Conservation (phyloP, 2,888 invertebrate species). For the Pantelozetes paolii region DNA sequence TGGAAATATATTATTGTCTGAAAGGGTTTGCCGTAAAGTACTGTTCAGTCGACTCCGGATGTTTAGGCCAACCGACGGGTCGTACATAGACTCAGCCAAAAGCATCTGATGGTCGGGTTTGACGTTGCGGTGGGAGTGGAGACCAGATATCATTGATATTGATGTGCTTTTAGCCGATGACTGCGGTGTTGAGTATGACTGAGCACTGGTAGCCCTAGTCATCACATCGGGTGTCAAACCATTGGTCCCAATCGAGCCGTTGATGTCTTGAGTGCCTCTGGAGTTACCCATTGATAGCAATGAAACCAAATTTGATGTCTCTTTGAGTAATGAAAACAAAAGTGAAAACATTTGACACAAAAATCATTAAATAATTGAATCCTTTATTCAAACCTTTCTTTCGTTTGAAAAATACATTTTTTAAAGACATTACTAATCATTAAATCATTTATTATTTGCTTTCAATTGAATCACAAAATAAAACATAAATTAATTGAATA, state of each 20-base stretch:
- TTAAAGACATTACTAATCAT: conserved; percentile 12
- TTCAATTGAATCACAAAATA: neutral
- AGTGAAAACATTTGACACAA: neutral
- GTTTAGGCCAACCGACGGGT: conserved; percentile 44
- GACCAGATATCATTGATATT: conserved; percentile 30
- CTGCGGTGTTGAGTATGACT: neutral
- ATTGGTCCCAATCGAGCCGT: neutral
- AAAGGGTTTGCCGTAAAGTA: conserved; percentile 68
- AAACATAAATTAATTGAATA: too few species aligned
- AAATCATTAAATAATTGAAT: neutral
- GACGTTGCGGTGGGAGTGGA: conserved; percentile 41
- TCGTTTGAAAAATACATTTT: conserved; percentile 12
- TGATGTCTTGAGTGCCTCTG: neutral
- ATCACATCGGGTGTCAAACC: neutral
- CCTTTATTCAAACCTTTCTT: conserved; percentile 15
- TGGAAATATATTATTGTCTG: conserved; percentile 71
- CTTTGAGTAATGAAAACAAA: neutral
- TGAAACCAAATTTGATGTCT: conserved; percentile 1
- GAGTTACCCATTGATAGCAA: conserved; percentile 13
- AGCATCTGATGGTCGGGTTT: conserved; percentile 41
- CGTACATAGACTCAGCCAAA: conserved; percentile 47
- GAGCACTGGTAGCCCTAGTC: neutral
- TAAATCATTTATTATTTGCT: neutral
- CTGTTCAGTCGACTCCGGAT: conserved; percentile 61
- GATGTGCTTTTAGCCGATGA: neutral